These are phyloP conservation scores for Pyrrhura leucotis DNA, from an alignment of 2,797 vertebrate species.

Conservation along the genomic window DNA sequence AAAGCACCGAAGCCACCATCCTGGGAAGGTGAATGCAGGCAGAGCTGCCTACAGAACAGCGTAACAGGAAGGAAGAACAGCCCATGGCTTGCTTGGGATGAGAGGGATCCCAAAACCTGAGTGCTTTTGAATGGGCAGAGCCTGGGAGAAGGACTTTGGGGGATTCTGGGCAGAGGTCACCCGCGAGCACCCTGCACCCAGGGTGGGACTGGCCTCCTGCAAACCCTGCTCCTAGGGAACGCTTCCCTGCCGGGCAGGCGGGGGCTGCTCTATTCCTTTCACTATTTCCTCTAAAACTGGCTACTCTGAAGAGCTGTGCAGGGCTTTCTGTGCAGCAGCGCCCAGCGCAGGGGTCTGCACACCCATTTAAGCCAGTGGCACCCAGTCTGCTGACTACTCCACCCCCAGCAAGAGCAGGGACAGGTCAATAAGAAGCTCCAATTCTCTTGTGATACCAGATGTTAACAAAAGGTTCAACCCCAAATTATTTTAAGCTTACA, in stretches of 20 bases:
- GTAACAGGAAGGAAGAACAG: neutral
- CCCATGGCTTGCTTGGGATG: accelerated
- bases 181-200: accelerated
- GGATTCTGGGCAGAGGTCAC: neutral
- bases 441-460: neutral
- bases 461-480: neutral
- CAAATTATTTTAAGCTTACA: neutral
- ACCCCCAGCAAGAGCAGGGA: neutral
- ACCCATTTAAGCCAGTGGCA: neutral
- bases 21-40: neutral
- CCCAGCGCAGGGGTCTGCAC: neutral
- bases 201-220: neutral
- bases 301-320: neutral
- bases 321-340: neutral
- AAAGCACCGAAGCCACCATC: neutral
- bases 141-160: neutral
- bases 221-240: neutral
- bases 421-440: neutral
- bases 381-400: neutral
- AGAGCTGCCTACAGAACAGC: neutral
- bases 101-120: accelerated
- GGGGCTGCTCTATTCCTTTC: neutral
- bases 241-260: accelerated
- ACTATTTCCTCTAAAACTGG: neutral
- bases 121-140: neutral